Conservation (phyloP, 2,888 invertebrate species). For the Omphaloscelis lunosa region DNA sequence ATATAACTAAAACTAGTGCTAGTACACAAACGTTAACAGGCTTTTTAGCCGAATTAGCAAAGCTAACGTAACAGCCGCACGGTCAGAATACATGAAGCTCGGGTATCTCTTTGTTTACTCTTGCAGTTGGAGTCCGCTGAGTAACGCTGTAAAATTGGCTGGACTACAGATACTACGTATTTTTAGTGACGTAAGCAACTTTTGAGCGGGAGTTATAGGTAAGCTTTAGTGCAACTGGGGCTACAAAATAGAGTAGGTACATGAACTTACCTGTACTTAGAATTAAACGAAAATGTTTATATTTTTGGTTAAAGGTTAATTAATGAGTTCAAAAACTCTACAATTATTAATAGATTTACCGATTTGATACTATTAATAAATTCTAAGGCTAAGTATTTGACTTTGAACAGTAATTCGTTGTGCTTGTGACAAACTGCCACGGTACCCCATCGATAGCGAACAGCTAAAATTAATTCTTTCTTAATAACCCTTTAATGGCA, state of each 20-base stretch:
- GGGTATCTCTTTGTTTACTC: slow-evolving; percentile 9
- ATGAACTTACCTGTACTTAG: neutral
- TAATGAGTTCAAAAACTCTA: neutral
- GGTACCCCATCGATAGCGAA: neutral
- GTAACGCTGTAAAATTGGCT: slow-evolving; percentile 10
- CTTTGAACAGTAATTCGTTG: neutral
- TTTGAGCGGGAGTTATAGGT: neutral
- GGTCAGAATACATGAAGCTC: slow-evolving; percentile 2
- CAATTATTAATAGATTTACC: neutral
- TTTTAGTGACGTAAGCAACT: slow-evolving; percentile 14
- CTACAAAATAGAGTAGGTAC: neutral
- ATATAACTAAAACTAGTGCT: too few relatives aligned
- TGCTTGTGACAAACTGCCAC: neutral
- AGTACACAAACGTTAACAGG: slow-evolving; percentile 1
- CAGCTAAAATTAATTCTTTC: neutral
- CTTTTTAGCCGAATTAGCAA: slow-evolving; percentile 21
- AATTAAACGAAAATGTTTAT: neutral
- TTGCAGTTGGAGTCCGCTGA: slow-evolving; percentile 11
- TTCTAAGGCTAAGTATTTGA: slow-evolving; percentile 18
- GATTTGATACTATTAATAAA: neutral
- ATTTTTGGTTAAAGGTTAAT: neutral
- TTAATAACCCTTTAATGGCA: slow-evolving; percentile 7
- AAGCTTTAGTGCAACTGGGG: neutral
- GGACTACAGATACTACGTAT: neutral
- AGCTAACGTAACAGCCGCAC: slow-evolving; percentile 4